These are phyloP conservation scores for Larimichthys crocea DNA, from an alignment of 2,113 vertebrate species.

Conservation along the genomic window DNA sequence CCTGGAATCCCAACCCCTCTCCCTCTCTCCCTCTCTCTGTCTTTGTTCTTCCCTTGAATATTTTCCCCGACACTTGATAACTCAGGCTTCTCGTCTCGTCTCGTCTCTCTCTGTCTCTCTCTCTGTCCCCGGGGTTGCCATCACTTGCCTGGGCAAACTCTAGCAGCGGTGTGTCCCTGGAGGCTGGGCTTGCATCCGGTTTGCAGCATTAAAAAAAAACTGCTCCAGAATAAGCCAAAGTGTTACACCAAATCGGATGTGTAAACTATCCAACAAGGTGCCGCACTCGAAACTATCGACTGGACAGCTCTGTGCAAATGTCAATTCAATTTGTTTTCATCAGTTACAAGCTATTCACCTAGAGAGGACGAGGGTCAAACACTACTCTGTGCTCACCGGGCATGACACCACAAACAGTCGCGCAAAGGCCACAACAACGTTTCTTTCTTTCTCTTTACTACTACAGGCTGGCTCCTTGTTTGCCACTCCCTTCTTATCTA, in stretches of 20 bases:
- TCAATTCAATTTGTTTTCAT: constrained; percentile 1
- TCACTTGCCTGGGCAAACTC: constrained; percentile 29
- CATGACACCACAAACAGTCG: constrained; percentile 1
- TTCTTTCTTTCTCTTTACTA: constrained; percentile 18
- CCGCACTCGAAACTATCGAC: background rate
- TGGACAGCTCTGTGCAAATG: background rate
- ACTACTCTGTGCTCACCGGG: background rate
- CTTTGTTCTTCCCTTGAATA: constrained; percentile 25
- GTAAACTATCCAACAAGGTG: background rate
- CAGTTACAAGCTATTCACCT: constrained; percentile 3
- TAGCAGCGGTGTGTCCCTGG: constrained; percentile 30
- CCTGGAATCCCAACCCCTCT: constrained; percentile 56
- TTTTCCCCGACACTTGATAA: constrained; percentile 58
- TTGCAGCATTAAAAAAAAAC: background rate
- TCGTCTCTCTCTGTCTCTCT: no score
- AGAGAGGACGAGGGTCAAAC: background rate
- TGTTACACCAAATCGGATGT: background rate
- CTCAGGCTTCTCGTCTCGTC: constrained; percentile 16
- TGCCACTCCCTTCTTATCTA: constrained; percentile 70
- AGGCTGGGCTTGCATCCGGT: constrained; percentile 11
- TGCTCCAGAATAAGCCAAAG: background rate
- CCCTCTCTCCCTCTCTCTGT: background rate
- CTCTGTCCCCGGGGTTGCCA: constrained; percentile 17
- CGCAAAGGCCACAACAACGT: constrained; percentile 26
- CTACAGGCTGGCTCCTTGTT: constrained; percentile 14